phyloP scores from a whole-genome alignment of 2,888 invertebrate genomes.

The Xestobium rufovillosum region DNA sequence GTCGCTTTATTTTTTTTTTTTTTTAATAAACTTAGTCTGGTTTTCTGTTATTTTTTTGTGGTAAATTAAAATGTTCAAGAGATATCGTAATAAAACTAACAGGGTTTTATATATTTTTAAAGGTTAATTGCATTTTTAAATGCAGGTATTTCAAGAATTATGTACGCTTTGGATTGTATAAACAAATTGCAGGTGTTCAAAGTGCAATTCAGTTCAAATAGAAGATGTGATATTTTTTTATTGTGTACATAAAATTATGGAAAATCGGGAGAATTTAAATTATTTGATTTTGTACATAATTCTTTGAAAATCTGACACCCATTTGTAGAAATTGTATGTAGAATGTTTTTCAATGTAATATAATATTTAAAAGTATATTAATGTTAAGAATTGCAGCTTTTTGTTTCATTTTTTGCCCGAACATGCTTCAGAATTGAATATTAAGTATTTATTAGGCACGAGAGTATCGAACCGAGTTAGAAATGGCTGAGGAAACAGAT shows the following conservation, averaged over 20 bases:
- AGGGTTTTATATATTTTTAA: slow-evolving; percentile 35
- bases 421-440: no score
- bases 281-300: slow-evolving; percentile 26
- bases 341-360: slow-evolving; percentile 42
- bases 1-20: no score
- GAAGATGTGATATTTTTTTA: neutral
- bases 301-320: slow-evolving; percentile 32
- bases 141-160: slow-evolving; percentile 14
- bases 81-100: slow-evolving; percentile 34
- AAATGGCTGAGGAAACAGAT: no score
- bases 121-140: no score
- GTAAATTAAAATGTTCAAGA: no score
- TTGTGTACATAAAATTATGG: neutral
- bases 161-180: slow-evolving; percentile 4
- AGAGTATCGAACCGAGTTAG: no score
- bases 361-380: slow-evolving; percentile 40
- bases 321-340: slow-evolving; percentile 40
- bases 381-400: slow-evolving; percentile 34
- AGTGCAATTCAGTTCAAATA: neutral
- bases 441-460: no score
- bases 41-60: no score
- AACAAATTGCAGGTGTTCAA: no score
- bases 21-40: no score
- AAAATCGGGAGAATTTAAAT: neutral
- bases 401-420: slow-evolving; percentile 22